These are phyloP conservation scores for Percopsis transmontana DNA, from an alignment of 2,113 vertebrate genomes.

Conservation along the genomic window DNA sequence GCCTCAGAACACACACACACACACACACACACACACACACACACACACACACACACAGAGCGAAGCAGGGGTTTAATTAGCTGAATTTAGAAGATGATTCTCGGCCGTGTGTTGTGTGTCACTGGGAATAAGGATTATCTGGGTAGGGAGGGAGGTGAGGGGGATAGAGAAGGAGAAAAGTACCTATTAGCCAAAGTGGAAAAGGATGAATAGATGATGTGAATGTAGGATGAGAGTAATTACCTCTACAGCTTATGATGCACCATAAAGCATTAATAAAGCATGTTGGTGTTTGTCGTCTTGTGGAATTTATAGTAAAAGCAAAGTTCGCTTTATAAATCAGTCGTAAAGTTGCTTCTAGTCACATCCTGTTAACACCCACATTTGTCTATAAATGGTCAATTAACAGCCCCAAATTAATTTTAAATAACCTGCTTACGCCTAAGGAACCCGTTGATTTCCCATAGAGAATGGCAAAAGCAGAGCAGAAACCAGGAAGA, in stretches of 20 bases:
- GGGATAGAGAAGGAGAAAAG: not conserved
- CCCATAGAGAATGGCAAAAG: too few relatives aligned
- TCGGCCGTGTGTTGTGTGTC: slow-evolving; percentile 63
- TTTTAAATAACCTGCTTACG: too few relatives aligned
- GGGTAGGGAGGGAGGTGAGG: not conserved
- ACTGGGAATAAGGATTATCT: slow-evolving; percentile 47
- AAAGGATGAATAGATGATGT: not conserved
- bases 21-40: not conserved
- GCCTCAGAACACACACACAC: slow-evolving; percentile 6
- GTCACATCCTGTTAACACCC: too few relatives aligned
- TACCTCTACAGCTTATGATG: not conserved
- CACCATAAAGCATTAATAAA: too few relatives aligned
- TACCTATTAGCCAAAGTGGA: slow-evolving; percentile 5
- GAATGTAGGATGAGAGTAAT: not conserved
- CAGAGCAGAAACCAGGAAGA: too few relatives aligned
- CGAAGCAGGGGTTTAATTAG: slow-evolving; percentile 72
- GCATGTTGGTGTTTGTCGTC: too few relatives aligned
- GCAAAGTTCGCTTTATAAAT: too few relatives aligned
- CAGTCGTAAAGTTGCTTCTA: too few relatives aligned
- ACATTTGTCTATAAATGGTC: too few relatives aligned
- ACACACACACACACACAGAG: slow-evolving; percentile 12
- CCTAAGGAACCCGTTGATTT: too few relatives aligned
- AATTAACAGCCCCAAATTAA: too few relatives aligned
- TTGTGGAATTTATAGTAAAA: too few relatives aligned
- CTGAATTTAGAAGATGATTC: slow-evolving; percentile 46